phyloP scores from a whole-genome alignment of 2,113 vertebrate species.

The Taurulus bubalis region DNA sequence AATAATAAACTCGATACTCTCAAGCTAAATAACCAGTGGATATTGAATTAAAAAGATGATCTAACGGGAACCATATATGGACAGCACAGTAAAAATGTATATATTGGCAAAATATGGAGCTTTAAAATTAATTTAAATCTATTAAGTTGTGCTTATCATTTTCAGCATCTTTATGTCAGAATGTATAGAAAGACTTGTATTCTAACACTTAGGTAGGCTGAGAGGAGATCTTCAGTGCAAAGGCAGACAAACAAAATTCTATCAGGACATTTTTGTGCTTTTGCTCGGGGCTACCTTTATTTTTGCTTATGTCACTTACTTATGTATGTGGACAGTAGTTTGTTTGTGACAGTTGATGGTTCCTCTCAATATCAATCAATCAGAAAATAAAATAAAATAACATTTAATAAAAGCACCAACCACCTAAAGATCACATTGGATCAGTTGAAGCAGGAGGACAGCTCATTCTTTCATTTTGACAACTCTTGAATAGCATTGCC shows the following conservation, averaged over 20 bases:
- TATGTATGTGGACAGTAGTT: too few species aligned
- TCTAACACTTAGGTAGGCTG: slow-evolving; percentile 30
- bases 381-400: slow-evolving; percentile 2
- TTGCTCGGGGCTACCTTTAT: background rate
- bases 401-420: background rate
- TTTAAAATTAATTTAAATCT: background rate
- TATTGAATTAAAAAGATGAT: slow-evolving; percentile 7
- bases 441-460: slow-evolving; percentile 4
- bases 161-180: slow-evolving; percentile 9
- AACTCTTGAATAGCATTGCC: slow-evolving; percentile 27
- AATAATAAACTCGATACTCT: too few species aligned
- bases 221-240: slow-evolving; percentile 31
- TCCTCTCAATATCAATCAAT: background rate
- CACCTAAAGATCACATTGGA: slow-evolving; percentile 4
- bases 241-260: background rate
- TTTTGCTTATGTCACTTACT: background rate
- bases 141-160: background rate
- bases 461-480: slow-evolving; percentile 10
- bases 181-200: slow-evolving; percentile 30
- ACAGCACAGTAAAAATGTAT: slow-evolving; percentile 11
- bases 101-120: background rate
- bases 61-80: slow-evolving; percentile 23
- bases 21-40: background rate
- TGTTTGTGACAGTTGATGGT: background rate
- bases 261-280: background rate